Evolutionary conservation across 2,888 invertebrate species (phyloP), one percentile per base, ranked within the genome.

Genomic region (Fissipunctia ypsillon): DNA sequence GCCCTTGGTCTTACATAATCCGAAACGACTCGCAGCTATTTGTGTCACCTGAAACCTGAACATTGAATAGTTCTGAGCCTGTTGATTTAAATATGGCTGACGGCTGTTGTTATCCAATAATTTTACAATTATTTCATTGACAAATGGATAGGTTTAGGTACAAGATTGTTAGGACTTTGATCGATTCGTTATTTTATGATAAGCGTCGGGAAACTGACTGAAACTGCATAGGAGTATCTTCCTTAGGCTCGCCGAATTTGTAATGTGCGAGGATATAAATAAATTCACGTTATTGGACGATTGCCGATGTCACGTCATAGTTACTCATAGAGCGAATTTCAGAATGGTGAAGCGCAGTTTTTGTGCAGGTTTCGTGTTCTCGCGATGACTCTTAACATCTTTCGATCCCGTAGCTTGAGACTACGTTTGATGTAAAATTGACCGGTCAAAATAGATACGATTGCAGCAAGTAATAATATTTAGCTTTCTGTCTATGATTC

Each of bases 21-120:
- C 35, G 61, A 77, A 81, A 78, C 67, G 48, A 81, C 60, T 72
- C 76, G 60, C 52, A 64, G 79, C 65, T 78, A 84, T 80, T 80
- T 48, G 60, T 79, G 84, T 74, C 81, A 76, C 67, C 76, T 84
- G 80, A 81, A 81, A 81, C 75, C 72, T 70, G 76, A 63, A 74
- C 67, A 63, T 72, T 72, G 73, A 79, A 79, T 76, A 61, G 56
- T 68, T 77, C 67, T 73, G 59, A 76, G 69, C 41, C 61, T 59
- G 43, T 79, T 70, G 70, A 66, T 68, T 78, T 72, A 76, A 74
- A 74, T 80, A 74, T 66, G 72, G 59, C 61, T 25, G 66, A 64
- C 77, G n/a, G 68, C 52, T 61, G 64, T 38, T 61, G 52, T 68
- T 71, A 69, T 75, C 63, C 54, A 72, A 74, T 80, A 43, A 65